Conservation (phyloP, 2,797 vertebrate genomes). For the Furcifer pardalis region DNA sequence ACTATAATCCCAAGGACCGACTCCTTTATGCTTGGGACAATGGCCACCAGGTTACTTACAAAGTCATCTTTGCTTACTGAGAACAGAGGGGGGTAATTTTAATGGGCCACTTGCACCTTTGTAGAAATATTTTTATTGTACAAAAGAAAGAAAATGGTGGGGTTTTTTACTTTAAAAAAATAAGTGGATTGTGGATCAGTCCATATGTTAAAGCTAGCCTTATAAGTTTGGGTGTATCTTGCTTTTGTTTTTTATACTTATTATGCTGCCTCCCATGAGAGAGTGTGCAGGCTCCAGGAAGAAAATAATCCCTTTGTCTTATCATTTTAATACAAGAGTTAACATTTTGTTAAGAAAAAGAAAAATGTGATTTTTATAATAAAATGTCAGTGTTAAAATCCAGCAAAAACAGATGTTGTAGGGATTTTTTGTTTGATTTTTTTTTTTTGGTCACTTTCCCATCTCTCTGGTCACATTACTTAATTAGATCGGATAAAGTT, state of each 20-base stretch:
- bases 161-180: constrained; percentile 46
- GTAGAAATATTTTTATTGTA: constrained; percentile 80
- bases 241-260: constrained; percentile 55
- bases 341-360: neutral
- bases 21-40: constrained; percentile 97
- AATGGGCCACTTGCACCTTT: constrained; percentile 77
- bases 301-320: constrained; percentile 2
- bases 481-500: too few species aligned
- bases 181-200: constrained; percentile 91
- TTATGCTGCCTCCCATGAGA: neutral
- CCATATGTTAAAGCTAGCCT: constrained; percentile 73
- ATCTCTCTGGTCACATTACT: neutral
- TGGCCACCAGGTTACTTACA: constrained; percentile 96
- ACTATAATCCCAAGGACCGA: constrained; percentile 97
- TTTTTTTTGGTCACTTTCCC: neutral
- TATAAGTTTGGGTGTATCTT: constrained; percentile 65
- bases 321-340: constrained; percentile 24
- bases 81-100: constrained; percentile 55
- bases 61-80: constrained; percentile 93
- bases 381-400: constrained; percentile 43
- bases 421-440: neutral
- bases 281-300: neutral
- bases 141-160: constrained; percentile 76
- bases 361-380: constrained; percentile 47
- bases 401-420: neutral